Base-by-base conservation (phyloP, 2,113 vertebrate species). In the Tringa solitaria region DNA sequence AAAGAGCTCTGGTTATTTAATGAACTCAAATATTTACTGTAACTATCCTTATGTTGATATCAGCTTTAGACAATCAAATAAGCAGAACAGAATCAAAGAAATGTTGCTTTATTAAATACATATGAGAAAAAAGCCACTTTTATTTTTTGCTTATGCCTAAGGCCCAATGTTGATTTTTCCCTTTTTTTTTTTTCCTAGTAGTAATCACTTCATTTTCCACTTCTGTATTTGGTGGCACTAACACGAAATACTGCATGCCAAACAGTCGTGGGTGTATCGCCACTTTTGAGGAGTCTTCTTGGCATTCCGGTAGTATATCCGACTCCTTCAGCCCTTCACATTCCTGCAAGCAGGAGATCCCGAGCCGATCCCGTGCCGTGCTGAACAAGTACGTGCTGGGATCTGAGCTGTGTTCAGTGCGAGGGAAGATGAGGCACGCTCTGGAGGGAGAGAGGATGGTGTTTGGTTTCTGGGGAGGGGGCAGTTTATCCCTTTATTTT, bases 1-100 rank as follows among this genome's bases (percentile, higher is more conserved):
- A 65, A 95, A 92, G 51, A 93, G 53, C 50, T 95, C 69, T 91
- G 1, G 1, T 69, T 84, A 75, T 82, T 86, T 69, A 76, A 80
- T 76, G 77, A 89, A 84, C 60, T 90, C 41, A 75, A 1, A 78
- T 87, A 92, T 56, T 97, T 95, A 41, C 88, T 93, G 26, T 35
- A 89, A 56, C 61, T 96, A 15, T 87, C 79, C 83, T 77, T 67
- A n/a, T 24, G 69, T 91, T 95, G 94, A 76, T 95, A 94, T 95
- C 88, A 96, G 94, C 97, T 96, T 95, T 95, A 96, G 98, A 98
- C 97, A 98, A 98, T 98, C 97, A 96, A 74, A 75, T 63, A 96
- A 96, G 95, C 96, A 94, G 95, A 85, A 89, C 57, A 84, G 94
- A 87, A 90, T 81, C 75, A 94, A 89, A 90, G 43, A 89, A 73